phyloP scores from a whole-genome alignment of 2,888 invertebrate genomes.

The Harpalus rufipes region DNA sequence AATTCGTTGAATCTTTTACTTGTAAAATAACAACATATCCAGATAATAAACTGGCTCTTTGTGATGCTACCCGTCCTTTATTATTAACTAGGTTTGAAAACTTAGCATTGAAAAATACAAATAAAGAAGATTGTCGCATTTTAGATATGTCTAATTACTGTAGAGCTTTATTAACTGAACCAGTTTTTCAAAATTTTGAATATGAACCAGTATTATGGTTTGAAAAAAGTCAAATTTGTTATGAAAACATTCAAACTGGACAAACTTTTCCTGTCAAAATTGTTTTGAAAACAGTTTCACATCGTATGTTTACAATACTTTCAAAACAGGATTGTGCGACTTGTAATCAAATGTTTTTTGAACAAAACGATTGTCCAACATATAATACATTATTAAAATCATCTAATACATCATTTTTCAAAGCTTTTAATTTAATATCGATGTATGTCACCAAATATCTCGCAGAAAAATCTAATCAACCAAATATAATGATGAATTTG shows the following conservation, averaged over 20 bases:
- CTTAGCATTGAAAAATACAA: constrained; percentile 14
- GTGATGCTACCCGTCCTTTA: constrained; percentile 54
- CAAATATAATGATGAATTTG: constrained; percentile 28
- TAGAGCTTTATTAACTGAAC: constrained; percentile 6
- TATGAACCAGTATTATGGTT: constrained; percentile 51
- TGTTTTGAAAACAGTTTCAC: constrained; percentile 14
- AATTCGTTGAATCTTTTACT: constrained; percentile 41
- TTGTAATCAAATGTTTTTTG: constrained; percentile 47
- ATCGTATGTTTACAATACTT: constrained; percentile 26
- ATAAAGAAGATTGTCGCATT: constrained; percentile 14
- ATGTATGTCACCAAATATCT: neutral
- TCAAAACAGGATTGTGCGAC: neutral
- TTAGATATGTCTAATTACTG: constrained; percentile 36
- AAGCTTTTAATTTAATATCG: constrained; percentile 28
- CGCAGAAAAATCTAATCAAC: constrained; percentile 36
- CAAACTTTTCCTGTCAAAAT: constrained; percentile 17
- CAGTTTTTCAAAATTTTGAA: constrained; percentile 19
- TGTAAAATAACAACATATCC: constrained; percentile 19
- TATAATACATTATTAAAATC: constrained; percentile 1
- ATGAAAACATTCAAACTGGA: neutral
- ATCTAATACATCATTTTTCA: neutral
- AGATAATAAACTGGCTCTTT: constrained; percentile 26
- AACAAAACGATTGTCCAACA: neutral
- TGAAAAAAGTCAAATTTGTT: constrained; percentile 16
- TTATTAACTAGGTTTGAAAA: constrained; percentile 36